Base-by-base conservation (phyloP, 30 jellyfish, hydroid and myxozoan genomes). In the Aurelia aurita complex sp. Pacific region DNA sequence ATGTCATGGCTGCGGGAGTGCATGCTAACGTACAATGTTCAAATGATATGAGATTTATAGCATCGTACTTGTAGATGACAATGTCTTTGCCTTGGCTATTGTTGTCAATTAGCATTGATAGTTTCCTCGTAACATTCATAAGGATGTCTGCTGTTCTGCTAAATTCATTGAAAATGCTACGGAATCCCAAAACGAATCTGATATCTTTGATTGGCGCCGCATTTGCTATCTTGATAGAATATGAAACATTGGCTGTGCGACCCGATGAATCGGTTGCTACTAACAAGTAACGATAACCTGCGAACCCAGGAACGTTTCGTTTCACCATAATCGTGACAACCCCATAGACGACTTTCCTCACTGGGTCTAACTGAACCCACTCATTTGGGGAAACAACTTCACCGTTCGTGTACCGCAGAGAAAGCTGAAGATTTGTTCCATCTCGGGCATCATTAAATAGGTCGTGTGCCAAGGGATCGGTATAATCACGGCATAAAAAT, bases 261-360 rank as follows among this genome's bases (percentile, higher is more conserved):
- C 97, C 97, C 0, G 99, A 94, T 23, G 96, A 86, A 52, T 94
- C 99, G 16, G 90, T 85, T 0, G 99, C 99, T 51, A 76, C 82
- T 5, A 94, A 15, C 66, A 85, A 64, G 76, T 94, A 94, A 33
- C 64, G 34, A 81, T 88, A 94, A 13, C 82, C 92, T 1, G 57
- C 78, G 40, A 60, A 77, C 15, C 61, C 13, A 7, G 94, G 92
- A n/a, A 79, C 76, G 32, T 64, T 64, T 81, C 32, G 36, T 57
- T 79, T 88, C 12, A 85, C 97, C 76, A 29, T 55, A 1, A 64
- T 55, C 29, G 99, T 94, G 15, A 85, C 85, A 9, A 69, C 57
- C 6, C 99, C 99, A 59, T 94, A 94, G 12, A 94, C 76, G 17
- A 32, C 57, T 69, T 74, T 97, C 12, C 60, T 79, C 1, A 54